phyloP scores from a whole-genome alignment of 2,888 invertebrate genomes.

The Aleiodes alternator region DNA sequence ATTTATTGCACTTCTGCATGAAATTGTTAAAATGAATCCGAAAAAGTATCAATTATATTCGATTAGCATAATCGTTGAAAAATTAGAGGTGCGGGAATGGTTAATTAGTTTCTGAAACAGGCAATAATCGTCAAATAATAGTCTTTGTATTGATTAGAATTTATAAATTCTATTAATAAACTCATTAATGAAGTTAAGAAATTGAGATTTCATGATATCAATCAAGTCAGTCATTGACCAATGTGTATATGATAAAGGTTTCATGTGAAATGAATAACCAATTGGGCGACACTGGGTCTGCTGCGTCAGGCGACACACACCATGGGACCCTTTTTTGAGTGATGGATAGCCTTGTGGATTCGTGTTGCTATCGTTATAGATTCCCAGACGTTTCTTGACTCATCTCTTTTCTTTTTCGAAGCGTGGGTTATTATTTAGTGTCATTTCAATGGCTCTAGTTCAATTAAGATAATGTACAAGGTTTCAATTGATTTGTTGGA shows the following conservation, averaged over 20 bases:
- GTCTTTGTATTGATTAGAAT: too few species aligned
- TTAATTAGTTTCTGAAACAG: too few species aligned
- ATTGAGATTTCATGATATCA: constrained; percentile 40
- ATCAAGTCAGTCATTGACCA: constrained; percentile 35
- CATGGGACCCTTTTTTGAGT: constrained; percentile 20
- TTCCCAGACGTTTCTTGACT: not conserved
- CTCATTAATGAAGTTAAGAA: constrained; percentile 38
- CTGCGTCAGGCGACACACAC: not conserved
- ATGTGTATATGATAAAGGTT: constrained; percentile 32
- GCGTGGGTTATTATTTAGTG: constrained; percentile 2
- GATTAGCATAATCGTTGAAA: too few species aligned
- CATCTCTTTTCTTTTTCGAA: not conserved
- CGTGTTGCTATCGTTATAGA: constrained; percentile 17
- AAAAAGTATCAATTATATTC: too few species aligned
- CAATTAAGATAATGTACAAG: too few species aligned
- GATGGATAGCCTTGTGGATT: constrained; percentile 30
- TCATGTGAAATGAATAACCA: constrained; percentile 20
- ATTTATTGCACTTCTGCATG: too few species aligned
- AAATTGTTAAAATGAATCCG: too few species aligned
- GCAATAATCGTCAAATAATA: too few species aligned
- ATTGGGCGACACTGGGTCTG: constrained; percentile 32
- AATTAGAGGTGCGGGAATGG: too few species aligned
- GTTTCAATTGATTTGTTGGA: too few species aligned
- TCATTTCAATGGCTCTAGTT: too few species aligned
- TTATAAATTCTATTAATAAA: constrained; percentile 40